Conservation (phyloP, 2,113 vertebrate genomes). For the Oreochromis aureus region DNA sequence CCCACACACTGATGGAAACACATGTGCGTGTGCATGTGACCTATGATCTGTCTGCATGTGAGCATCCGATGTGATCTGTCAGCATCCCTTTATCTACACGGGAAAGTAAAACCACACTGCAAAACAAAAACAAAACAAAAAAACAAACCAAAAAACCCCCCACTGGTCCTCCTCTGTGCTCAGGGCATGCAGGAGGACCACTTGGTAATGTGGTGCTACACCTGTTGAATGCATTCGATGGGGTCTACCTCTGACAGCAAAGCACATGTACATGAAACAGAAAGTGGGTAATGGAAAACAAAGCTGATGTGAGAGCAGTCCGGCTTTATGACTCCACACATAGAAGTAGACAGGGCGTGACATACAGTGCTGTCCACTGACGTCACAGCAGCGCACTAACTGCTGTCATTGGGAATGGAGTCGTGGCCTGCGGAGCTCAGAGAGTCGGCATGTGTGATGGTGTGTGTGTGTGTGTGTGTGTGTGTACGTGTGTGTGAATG, state of each 20-base stretch:
- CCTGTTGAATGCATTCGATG: constrained; percentile 16
- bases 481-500: not conserved
- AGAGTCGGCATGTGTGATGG: constrained; percentile 23
- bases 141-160: not conserved
- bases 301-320: constrained; percentile 26
- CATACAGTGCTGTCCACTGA: constrained; percentile 44
- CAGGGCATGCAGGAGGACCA: not conserved
- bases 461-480: not conserved
- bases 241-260: not conserved
- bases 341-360: constrained; percentile 38
- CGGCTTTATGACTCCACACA: constrained; percentile 13
- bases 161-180: not conserved
- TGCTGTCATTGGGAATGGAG: constrained; percentile 41
- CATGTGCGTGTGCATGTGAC: constrained; percentile 12
- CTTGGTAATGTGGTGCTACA: not conserved
- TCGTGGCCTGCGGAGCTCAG: constrained; percentile 31
- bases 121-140: not conserved
- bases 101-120: not conserved
- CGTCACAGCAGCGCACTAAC: constrained; percentile 45
- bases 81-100: not conserved
- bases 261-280: not conserved
- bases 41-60: not conserved
- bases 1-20: not conserved
- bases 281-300: constrained; percentile 6
- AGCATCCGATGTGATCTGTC: not conserved